Evolutionary conservation across 2,888 invertebrate genomes (phyloP).

Genomic region (Agonopterix subpropinquella): DNA sequence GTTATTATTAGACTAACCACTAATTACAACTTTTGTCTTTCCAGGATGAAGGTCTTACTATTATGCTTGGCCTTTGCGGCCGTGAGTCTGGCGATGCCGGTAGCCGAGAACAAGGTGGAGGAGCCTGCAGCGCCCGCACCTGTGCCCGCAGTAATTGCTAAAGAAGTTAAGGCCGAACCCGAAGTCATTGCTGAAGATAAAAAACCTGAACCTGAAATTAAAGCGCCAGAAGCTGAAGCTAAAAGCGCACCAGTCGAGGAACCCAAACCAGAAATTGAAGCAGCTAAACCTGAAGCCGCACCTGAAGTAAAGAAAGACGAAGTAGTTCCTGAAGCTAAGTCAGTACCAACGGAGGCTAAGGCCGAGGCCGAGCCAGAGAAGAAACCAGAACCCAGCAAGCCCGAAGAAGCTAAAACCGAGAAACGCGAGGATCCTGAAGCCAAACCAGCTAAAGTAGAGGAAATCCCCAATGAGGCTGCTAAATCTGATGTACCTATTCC

Average conservation of each 20-base stretch:
- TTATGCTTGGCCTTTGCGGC: constrained; percentile 75
- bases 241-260: constrained; percentile 17
- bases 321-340: constrained; percentile 25
- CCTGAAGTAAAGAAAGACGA: constrained; percentile 30
- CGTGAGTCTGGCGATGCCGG: constrained; percentile 76
- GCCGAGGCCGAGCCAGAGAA: constrained; percentile 14
- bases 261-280: constrained; percentile 24
- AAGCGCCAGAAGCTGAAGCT: constrained; percentile 21
- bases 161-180: constrained; percentile 28
- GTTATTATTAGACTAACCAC: constrained; percentile 39
- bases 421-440: constrained; percentile 14
- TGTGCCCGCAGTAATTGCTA: constrained; percentile 33
- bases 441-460: constrained; percentile 39
- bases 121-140: constrained; percentile 19
- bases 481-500: constrained; percentile 39
- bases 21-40: constrained; percentile 48
- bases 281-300: constrained; percentile 20
- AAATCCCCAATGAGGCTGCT: constrained; percentile 32
- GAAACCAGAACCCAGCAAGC: constrained; percentile 9
- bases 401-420: constrained; percentile 27
- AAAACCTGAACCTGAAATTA: constrained; percentile 26
- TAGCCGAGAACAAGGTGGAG: constrained; percentile 66
- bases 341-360: constrained; percentile 26
- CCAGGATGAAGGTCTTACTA: constrained; percentile 80
- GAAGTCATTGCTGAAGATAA: constrained; percentile 26